phyloP scores from a whole-genome alignment of 2,888 invertebrate species.

The Myopa tessellatipennis region DNA sequence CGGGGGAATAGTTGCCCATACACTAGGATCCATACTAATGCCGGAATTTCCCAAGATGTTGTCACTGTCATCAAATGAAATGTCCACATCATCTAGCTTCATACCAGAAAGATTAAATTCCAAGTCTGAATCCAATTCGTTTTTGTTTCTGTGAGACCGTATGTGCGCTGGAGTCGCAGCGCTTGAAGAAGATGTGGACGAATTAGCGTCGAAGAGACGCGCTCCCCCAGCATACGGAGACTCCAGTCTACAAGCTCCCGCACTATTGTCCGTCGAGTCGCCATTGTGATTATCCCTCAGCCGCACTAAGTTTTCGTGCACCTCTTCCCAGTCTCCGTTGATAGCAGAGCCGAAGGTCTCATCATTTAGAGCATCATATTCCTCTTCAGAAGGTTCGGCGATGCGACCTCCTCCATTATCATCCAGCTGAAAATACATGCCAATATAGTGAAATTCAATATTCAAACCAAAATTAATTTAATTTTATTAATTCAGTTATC shows the following conservation, averaged over 20 bases:
- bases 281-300: constrained; percentile 59
- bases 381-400: constrained; percentile 79
- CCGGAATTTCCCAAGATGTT: constrained; percentile 48
- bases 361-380: constrained; percentile 91
- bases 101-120: constrained; percentile 65
- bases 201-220: constrained; percentile 8
- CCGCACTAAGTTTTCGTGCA: constrained; percentile 76
- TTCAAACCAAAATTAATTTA: too few species aligned
- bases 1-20: constrained; percentile 67
- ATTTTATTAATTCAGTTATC: too few species aligned
- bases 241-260: neutral
- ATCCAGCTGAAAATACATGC: constrained; percentile 54
- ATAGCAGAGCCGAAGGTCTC: constrained; percentile 90
- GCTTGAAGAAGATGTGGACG: constrained; percentile 46
- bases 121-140: constrained; percentile 64
- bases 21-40: constrained; percentile 67
- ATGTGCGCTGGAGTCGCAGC: constrained; percentile 42
- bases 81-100: constrained; percentile 66
- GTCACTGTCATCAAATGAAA: constrained; percentile 61
- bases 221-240: constrained; percentile 43
- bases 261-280: constrained; percentile 48
- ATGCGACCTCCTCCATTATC: constrained; percentile 70
- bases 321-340: constrained; percentile 80
- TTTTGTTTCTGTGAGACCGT: constrained; percentile 45
- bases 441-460: neutral